Evolutionary conservation across 2,113 vertebrate species (phyloP).

Genomic region (Falcunculus frontatus): DNA sequence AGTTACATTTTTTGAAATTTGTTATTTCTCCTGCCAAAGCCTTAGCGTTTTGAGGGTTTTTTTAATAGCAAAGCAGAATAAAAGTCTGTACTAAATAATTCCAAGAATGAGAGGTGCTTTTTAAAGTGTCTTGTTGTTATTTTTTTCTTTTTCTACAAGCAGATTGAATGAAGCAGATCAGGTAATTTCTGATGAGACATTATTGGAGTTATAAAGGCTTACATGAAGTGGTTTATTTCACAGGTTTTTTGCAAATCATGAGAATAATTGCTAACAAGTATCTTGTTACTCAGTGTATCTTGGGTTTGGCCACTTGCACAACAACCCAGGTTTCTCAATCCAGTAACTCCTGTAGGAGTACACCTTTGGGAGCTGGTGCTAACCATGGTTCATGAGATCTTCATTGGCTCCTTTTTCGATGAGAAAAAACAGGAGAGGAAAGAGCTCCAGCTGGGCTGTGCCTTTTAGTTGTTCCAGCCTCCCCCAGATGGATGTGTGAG

Average conservation of each 20-base stretch:
- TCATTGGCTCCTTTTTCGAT: background rate
- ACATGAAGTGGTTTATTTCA: background rate
- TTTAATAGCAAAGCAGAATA: background rate
- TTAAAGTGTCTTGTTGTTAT: background rate
- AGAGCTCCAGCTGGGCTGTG: background rate
- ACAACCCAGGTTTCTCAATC: background rate
- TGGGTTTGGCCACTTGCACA: background rate
- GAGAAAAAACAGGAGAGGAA: background rate
- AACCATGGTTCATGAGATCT: background rate
- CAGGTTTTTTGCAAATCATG: background rate
- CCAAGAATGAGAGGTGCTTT: background rate
- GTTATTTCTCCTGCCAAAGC: background rate
- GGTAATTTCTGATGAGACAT: background rate
- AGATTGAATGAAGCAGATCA: background rate
- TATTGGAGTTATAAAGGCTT: background rate
- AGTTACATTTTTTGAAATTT: background rate
- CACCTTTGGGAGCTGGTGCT: background rate
- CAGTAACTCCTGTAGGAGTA: background rate
- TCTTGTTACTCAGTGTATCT: background rate
- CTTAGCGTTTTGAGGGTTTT: background rate
- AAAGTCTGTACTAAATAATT: background rate
- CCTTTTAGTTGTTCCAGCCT: background rate
- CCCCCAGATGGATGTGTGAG: accelerated
- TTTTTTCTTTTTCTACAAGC: background rate
- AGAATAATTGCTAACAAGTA: background rate